Base-by-base conservation (phyloP, 2,888 invertebrate genomes). In the Hypselothyrea guttata region DNA sequence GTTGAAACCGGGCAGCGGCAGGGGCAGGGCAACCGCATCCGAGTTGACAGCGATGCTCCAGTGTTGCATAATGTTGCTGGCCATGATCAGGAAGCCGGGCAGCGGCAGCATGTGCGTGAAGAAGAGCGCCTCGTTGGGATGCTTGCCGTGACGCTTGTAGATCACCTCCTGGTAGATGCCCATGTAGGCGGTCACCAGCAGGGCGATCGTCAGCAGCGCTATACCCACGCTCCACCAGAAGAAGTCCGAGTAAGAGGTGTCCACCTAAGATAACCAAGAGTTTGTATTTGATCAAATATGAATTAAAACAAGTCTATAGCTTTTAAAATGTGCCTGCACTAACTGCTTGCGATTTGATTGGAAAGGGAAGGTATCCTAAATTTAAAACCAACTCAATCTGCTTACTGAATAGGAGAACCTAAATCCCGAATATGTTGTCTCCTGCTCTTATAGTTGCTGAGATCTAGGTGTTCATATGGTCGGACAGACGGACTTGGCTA, bases 101-200 rank as follows among this genome's bases (percentile, higher is more conserved):
- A 99, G 89, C 0, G 98, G 97, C 54, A 98, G 88, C 49, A 96
- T 91, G 91, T 99, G 99, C 54, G 96, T 95, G 84, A 95, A 97
- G 90, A 93, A 97, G 1, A 97, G 89, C 1, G 97, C 96, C 90
- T 97, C 97, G 87, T 94, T 93, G 0, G 98, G 96, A 91, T 97
- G 95, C 89, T 98, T 99, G 42, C 98, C 99, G 89, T 95, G 93
- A 60, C 93, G 93, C 22, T 92, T 91, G 87, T 96, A 96, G 2
- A 98, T 89, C 0, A 93, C 93, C 90, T 98, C 98, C 89, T 98
- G 98, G 90, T 96, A 97, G 60, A 97, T 94, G 1, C 98, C 98
- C 97, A 98, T 97, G 75, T 96, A 92, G 0, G 99, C 98, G 0
- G 98, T 98, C 55, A 98, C 92, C 77, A 99, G 94, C 48, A 99